These are phyloP conservation scores for Leiothrix lutea DNA, from an alignment of 2,113 vertebrate genomes.

Conservation along the genomic window DNA sequence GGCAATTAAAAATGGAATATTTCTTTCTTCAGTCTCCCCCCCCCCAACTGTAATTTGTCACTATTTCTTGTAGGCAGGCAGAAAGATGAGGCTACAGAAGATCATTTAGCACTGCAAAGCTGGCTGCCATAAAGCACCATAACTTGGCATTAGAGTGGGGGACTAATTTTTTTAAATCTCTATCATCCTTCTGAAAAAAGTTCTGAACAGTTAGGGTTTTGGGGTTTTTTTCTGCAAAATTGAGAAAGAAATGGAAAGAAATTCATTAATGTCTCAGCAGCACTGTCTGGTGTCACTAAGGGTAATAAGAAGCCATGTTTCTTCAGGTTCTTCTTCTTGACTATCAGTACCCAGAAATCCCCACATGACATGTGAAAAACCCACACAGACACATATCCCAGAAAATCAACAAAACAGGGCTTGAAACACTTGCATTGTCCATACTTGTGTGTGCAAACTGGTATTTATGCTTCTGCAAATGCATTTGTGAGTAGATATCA, in stretches of 20 bases:
- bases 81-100: conserved; percentile 39
- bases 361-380: background rate
- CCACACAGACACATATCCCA: background rate
- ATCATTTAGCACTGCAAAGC: conserved; percentile 18
- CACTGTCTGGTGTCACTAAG: background rate
- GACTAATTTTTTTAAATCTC: background rate
- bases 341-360: background rate
- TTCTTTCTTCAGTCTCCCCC: conserved; percentile 33
- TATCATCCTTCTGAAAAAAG: background rate
- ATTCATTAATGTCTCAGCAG: background rate
- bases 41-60: conserved; percentile 27
- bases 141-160: background rate
- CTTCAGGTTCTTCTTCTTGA: background rate
- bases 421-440: background rate
- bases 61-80: conserved; percentile 56
- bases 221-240: background rate
- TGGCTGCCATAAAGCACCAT: background rate
- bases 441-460: background rate
- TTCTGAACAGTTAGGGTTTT: background rate
- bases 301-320: background rate
- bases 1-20: conserved; percentile 71
- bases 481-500: background rate
- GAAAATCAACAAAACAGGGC: background rate
- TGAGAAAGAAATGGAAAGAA: background rate
- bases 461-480: background rate